A percentile compares a stretch with the other conserved stretches of the same genome.
phyloP scores from a whole-genome alignment of 2,888 invertebrate species.

The Epirrita christyi region DNA sequence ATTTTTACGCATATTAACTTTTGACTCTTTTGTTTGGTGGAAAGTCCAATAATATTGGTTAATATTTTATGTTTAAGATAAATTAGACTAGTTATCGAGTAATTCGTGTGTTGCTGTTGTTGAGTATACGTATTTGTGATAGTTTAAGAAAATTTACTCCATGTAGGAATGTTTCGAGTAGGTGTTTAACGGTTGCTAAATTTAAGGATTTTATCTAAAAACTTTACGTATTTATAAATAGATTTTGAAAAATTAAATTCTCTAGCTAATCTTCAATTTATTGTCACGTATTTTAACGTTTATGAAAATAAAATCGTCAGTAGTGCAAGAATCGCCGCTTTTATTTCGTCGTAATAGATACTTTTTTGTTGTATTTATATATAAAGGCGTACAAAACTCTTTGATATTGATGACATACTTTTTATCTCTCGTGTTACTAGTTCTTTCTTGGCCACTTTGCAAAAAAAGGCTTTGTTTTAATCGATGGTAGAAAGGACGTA shows the following conservation, averaged over 20 bases:
- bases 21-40: neutral
- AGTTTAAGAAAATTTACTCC: constrained; percentile 3
- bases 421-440: too few relatives aligned
- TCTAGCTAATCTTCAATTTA: neutral
- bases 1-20: neutral
- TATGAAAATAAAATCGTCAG: constrained; percentile 11
- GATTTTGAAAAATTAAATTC: neutral
- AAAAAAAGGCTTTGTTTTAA: too few relatives aligned
- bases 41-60: neutral
- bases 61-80: neutral
- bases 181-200: too few relatives aligned
- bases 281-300: constrained; percentile 1
- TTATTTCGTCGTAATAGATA: neutral
- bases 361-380: too few relatives aligned
- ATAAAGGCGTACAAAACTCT: too few relatives aligned
- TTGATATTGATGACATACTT: too few relatives aligned
- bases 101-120: neutral
- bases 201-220: neutral
- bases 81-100: neutral
- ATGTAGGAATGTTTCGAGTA: neutral
- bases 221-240: neutral
- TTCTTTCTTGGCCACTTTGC: too few relatives aligned
- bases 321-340: constrained; percentile 2
- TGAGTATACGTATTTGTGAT: constrained; percentile 6
- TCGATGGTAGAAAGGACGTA: too few relatives aligned